phyloP scores from a whole-genome alignment of 2,888 invertebrate genomes.

The Tiliacea citrago region DNA sequence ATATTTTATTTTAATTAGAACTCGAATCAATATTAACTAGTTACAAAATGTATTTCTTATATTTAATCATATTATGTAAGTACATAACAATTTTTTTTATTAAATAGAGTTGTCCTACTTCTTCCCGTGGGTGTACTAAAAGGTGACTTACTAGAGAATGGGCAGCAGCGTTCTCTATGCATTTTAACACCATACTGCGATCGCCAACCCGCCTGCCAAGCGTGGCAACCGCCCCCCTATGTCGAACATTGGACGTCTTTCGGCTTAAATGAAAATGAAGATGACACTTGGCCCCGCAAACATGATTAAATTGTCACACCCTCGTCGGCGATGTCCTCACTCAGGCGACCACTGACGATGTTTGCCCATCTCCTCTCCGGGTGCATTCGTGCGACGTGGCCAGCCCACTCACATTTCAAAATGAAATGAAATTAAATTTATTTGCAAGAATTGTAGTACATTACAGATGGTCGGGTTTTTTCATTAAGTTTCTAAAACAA shows the following conservation, averaged over 20 bases:
- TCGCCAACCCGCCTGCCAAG: too few relatives aligned
- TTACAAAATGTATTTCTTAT: constrained; percentile 27
- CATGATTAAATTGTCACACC: neutral
- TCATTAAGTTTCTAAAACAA: too few relatives aligned
- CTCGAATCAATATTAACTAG: neutral
- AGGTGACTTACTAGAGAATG: too few relatives aligned
- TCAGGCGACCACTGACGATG: neutral
- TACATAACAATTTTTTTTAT: neutral
- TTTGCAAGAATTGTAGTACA: too few relatives aligned
- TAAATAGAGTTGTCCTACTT: too few relatives aligned
- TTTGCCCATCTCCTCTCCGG: neutral
- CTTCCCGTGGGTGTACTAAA: too few relatives aligned
- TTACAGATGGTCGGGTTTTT: too few relatives aligned
- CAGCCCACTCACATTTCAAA: neutral
- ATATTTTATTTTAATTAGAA: constrained; percentile 17
- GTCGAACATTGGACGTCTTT: too few relatives aligned
- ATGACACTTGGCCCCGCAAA: neutral
- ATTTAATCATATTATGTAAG: constrained; percentile 30
- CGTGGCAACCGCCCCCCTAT: too few relatives aligned
- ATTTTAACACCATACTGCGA: too few relatives aligned
- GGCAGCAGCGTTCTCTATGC: too few relatives aligned
- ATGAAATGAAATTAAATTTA: too few relatives aligned
- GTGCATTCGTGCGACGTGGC: neutral
- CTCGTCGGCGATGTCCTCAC: neutral
- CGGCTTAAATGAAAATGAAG: neutral